phyloP scores from a whole-genome alignment of 2,888 invertebrate genomes.

The Diploptera punctata region DNA sequence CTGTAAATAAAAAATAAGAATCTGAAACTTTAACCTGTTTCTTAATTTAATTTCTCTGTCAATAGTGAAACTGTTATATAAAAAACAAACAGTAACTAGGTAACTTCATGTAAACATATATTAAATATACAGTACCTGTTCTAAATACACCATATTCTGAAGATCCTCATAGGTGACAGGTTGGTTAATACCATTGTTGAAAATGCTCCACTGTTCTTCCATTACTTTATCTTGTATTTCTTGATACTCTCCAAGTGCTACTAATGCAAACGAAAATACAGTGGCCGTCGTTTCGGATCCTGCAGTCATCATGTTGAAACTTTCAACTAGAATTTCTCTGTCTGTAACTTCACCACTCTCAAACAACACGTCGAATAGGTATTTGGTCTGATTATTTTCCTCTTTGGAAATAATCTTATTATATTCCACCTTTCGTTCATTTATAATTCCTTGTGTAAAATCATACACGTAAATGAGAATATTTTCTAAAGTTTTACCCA shows the following conservation, averaged over 20 bases:
- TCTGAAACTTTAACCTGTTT: too few species aligned
- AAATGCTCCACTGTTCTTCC: slow-evolving; percentile 34
- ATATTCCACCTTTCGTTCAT: slow-evolving; percentile 7
- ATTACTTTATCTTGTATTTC: slow-evolving; percentile 40
- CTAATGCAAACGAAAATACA: slow-evolving; percentile 25
- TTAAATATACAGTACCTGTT: neutral
- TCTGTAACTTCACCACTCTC: neutral
- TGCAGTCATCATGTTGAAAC: slow-evolving; percentile 38
- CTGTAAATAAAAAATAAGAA: too few species aligned
- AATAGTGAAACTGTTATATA: too few species aligned
- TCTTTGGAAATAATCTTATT: neutral
- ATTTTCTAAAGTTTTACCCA: neutral
- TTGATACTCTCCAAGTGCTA: slow-evolving; percentile 40
- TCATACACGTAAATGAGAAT: neutral
- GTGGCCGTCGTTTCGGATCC: slow-evolving; percentile 42
- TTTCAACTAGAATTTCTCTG: slow-evolving; percentile 36
- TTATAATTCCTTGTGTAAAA: neutral
- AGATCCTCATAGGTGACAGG: slow-evolving; percentile 39
- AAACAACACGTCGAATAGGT: slow-evolving; percentile 29
- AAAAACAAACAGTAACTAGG: too few species aligned
- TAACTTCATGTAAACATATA: too few species aligned
- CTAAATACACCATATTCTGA: slow-evolving; percentile 41
- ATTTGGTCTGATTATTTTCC: neutral
- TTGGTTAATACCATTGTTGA: slow-evolving; percentile 21
- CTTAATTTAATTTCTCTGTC: too few species aligned